Conservation (phyloP, 2,113 vertebrate species). For the Ciconia maguari region DNA sequence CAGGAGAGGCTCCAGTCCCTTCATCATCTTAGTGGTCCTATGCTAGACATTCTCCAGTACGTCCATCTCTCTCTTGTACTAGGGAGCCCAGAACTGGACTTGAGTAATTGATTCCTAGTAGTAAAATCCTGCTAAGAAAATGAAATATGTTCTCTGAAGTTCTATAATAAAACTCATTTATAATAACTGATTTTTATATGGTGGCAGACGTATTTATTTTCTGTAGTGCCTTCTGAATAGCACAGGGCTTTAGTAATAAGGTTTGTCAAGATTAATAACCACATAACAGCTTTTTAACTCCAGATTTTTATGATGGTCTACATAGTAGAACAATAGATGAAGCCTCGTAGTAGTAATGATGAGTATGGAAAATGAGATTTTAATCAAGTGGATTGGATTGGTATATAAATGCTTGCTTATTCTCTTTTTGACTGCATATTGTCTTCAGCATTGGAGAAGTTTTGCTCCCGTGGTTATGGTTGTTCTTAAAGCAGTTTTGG, state of each 20-base stretch:
- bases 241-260: background rate
- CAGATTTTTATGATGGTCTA: background rate
- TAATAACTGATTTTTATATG: background rate
- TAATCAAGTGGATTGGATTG: background rate
- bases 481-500: background rate
- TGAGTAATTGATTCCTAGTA: background rate
- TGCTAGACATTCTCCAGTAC: background rate
- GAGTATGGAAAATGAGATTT: background rate
- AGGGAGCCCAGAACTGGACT: background rate
- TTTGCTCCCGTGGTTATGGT: background rate
- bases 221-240: background rate
- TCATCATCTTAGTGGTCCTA: background rate
- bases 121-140: background rate
- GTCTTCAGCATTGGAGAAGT: background rate
- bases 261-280: background rate
- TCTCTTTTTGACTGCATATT: background rate
- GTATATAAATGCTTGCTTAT: background rate
- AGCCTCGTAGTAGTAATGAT: background rate
- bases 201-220: background rate
- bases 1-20: background rate
- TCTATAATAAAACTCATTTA: background rate
- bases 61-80: background rate
- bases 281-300: background rate
- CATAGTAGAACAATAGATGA: background rate
- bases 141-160: background rate